These are phyloP conservation scores for Aleiodes alternator DNA, from an alignment of 2,888 invertebrate species.

Conservation along the genomic window DNA sequence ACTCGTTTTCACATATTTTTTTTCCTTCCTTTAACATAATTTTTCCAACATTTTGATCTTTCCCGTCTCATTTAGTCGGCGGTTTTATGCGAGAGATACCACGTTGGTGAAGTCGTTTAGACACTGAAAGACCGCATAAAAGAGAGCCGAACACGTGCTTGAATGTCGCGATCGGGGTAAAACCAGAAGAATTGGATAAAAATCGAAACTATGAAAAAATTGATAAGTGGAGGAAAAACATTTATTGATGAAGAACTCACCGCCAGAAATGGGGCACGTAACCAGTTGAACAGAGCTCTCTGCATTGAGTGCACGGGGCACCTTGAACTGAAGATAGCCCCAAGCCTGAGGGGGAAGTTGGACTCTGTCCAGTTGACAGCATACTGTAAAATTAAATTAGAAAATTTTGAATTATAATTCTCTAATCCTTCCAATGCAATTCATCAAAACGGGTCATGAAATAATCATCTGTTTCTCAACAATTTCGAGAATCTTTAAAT, in stretches of 20 bases:
- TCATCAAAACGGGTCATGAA: too few species aligned
- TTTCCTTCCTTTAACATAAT: constrained; percentile 11
- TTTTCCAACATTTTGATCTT: not conserved
- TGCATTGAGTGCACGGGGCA: constrained; percentile 72
- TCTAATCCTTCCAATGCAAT: too few species aligned
- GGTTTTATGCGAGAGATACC: constrained; percentile 10
- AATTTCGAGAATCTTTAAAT: too few species aligned
- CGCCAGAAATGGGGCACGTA: constrained; percentile 74
- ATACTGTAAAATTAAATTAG: constrained; percentile 63
- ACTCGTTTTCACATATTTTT: constrained; percentile 19
- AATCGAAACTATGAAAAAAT: not conserved
- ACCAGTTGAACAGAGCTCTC: constrained; percentile 71
- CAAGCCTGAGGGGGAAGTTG: constrained; percentile 1
- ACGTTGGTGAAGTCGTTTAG: constrained; percentile 32
- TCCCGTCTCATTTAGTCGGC: not conserved
- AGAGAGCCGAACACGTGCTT: constrained; percentile 16
- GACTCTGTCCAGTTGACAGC: constrained; percentile 68
- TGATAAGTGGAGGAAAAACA: not conserved
- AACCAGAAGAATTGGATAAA: not conserved
- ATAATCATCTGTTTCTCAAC: too few species aligned
- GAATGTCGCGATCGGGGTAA: constrained; percentile 12
- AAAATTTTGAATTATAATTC: constrained; percentile 13
- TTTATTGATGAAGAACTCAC: constrained; percentile 60
- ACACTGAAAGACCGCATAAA: constrained; percentile 20
- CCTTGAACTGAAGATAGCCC: constrained; percentile 61